Percentiles rank a stretch among this genome's conserved stretches.
These are phyloP conservation scores for Antheraea pernyi DNA, from an alignment of 1,140 invertebrate genomes.

Conservation along the genomic window DNA sequence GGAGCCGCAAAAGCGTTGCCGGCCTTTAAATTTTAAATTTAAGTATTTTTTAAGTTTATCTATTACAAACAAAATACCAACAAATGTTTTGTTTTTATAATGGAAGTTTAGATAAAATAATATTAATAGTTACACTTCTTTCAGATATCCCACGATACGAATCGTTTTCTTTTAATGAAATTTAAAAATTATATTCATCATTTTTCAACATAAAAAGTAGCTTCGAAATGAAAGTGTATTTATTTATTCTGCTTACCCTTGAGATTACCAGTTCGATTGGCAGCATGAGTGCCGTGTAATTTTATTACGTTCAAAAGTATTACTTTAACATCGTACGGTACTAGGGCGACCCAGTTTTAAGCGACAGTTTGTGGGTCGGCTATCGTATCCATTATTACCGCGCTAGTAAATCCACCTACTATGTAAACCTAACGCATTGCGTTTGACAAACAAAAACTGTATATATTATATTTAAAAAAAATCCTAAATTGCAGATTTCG, in stretches of 20 bases:
- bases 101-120: too few relatives aligned
- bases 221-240: not conserved
- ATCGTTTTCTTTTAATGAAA: too few relatives aligned
- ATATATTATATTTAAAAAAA: not conserved
- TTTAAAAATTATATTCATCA: too few relatives aligned
- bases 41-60: too few relatives aligned
- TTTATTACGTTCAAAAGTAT: not conserved
- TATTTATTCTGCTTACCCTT: not conserved
- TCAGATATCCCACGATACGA: too few relatives aligned
- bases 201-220: not conserved
- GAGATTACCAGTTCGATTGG: not conserved
- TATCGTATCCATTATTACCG: not conserved
- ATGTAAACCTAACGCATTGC: not conserved
- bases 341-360: not conserved
- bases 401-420: not conserved
- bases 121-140: too few relatives aligned
- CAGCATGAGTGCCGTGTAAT: not conserved
- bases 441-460: not conserved
- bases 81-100: too few relatives aligned
- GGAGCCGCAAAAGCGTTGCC: too few relatives aligned
- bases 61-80: too few relatives aligned
- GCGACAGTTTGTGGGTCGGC: conserved; percentile 1
- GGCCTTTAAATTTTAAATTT: too few relatives aligned
- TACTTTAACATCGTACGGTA: not conserved
- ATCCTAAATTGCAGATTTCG: not conserved